Conservation (phyloP, 35 echinoderm and acorn worm species). For the Nesometra sesokonis region DNA sequence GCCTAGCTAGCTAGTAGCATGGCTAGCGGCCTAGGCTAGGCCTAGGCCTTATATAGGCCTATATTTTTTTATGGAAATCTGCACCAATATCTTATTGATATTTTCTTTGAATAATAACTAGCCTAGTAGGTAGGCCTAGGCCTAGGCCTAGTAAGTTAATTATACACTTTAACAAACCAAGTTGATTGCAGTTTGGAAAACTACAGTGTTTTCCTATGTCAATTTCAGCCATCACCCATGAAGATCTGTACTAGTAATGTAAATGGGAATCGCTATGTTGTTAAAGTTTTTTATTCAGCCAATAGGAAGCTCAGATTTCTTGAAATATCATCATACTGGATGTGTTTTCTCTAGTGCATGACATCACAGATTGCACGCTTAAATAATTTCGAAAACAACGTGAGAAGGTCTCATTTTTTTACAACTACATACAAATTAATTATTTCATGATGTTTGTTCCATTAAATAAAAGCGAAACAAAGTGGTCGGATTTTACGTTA, state of each 20-base stretch:
- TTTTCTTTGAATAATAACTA: not conserved
- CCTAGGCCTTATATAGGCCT: not conserved
- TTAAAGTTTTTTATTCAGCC: not conserved
- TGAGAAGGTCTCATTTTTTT: too few relatives aligned
- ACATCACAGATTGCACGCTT: not conserved
- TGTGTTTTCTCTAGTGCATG: not conserved
- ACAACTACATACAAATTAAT: not conserved
- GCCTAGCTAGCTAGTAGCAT: too few relatives aligned
- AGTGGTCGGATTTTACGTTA: not conserved
- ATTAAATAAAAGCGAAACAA: not conserved
- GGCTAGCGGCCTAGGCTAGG: too few relatives aligned
- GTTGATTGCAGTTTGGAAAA: slow-evolving; percentile 21
- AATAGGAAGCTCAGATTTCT: not conserved
- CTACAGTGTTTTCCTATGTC: slow-evolving; percentile 50
- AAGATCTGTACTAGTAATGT: not conserved
- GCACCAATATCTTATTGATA: not conserved
- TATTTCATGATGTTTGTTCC: not conserved
- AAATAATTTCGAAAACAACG: too few relatives aligned
- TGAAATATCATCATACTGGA: not conserved
- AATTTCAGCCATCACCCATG: slow-evolving; percentile 50
- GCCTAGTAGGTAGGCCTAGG: not conserved
- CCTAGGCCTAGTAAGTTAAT: not conserved
- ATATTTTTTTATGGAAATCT: too few relatives aligned
- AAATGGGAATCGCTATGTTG: not conserved
- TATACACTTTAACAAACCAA: not conserved